These are phyloP conservation scores for Parochlus steinenii DNA, from an alignment of 2,888 invertebrate genomes.

Conservation along the genomic window DNA sequence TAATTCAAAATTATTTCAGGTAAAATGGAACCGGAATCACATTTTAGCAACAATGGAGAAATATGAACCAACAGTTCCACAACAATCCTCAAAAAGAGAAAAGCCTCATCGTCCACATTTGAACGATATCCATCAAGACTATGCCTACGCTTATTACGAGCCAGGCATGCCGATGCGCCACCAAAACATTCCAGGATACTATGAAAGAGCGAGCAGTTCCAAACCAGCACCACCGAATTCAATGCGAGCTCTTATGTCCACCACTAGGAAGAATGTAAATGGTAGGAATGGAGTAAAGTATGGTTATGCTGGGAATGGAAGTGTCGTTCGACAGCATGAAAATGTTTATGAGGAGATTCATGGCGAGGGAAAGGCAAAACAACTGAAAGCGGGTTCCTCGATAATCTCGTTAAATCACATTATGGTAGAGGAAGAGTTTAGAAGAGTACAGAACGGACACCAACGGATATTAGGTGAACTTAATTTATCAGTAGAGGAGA, in stretches of 20 bases:
- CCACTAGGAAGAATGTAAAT: slow-evolving; percentile 18
- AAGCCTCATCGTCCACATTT: slow-evolving; percentile 20
- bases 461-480: slow-evolving; percentile 68
- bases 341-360: slow-evolving; percentile 30
- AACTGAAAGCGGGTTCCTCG: slow-evolving; percentile 32
- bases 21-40: slow-evolving; percentile 44
- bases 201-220: slow-evolving; percentile 23
- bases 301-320: not conserved
- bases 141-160: slow-evolving; percentile 73
- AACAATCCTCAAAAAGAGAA: slow-evolving; percentile 16
- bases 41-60: slow-evolving; percentile 47
- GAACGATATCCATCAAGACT: slow-evolving; percentile 37
- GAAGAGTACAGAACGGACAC: slow-evolving; percentile 67
- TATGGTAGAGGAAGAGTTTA: slow-evolving; percentile 67
- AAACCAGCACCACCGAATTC: slow-evolving; percentile 28
- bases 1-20: too few relatives aligned
- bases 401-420: slow-evolving; percentile 51
- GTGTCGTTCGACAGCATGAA: slow-evolving; percentile 21
- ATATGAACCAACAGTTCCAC: slow-evolving; percentile 34
- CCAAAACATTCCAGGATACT: slow-evolving; percentile 46
- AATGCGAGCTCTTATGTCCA: slow-evolving; percentile 26
- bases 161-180: slow-evolving; percentile 43
- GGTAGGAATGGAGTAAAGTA: slow-evolving; percentile 5
- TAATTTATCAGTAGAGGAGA: slow-evolving; percentile 75
- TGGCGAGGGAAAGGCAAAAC: slow-evolving; percentile 17